phyloP scores from a whole-genome alignment of 1,140 invertebrate genomes.

The Arctopsyche grandis region DNA sequence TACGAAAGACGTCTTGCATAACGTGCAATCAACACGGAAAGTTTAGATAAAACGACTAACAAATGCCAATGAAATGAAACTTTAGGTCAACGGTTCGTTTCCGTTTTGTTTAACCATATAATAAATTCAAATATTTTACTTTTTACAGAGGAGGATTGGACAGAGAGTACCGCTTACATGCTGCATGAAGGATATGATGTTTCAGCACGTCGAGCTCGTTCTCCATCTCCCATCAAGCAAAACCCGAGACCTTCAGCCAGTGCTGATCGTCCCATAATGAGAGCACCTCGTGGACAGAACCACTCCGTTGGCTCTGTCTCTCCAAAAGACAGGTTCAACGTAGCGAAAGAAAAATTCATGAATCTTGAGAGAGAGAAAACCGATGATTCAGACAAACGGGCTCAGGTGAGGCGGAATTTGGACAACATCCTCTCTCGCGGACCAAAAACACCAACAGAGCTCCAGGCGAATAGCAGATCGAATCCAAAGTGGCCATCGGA shows the following conservation, averaged over 20 bases:
- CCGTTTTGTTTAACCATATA: conserved; percentile 4
- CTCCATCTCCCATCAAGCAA: conserved; percentile 52
- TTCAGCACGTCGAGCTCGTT: conserved; percentile 55
- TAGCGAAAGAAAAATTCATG: conserved; percentile 85
- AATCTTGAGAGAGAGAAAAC: conserved; percentile 78
- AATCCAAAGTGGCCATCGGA: conserved; percentile 44
- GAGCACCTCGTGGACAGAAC: conserved; percentile 51
- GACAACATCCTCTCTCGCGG: conserved; percentile 59
- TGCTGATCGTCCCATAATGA: conserved; percentile 57
- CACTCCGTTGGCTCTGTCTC: conserved; percentile 61
- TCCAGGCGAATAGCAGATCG: conserved; percentile 43
- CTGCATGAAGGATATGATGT: conserved; percentile 66
- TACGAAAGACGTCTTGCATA: conserved; percentile 26
- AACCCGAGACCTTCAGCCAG: conserved; percentile 46
- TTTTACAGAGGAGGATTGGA: conserved; percentile 66
- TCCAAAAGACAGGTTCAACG: conserved; percentile 81
- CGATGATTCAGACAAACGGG: conserved; percentile 66
- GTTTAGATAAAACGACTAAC: neutral
- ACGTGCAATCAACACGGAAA: conserved; percentile 3
- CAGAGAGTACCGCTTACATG: conserved; percentile 66
- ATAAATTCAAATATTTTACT: too few species aligned
- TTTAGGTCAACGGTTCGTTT: neutral
- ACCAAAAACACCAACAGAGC: conserved; percentile 56
- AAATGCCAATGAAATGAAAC: neutral
- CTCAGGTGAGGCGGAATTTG: conserved; percentile 64